Conservation (phyloP, 2,888 invertebrate genomes). For the Beris morrisii region DNA sequence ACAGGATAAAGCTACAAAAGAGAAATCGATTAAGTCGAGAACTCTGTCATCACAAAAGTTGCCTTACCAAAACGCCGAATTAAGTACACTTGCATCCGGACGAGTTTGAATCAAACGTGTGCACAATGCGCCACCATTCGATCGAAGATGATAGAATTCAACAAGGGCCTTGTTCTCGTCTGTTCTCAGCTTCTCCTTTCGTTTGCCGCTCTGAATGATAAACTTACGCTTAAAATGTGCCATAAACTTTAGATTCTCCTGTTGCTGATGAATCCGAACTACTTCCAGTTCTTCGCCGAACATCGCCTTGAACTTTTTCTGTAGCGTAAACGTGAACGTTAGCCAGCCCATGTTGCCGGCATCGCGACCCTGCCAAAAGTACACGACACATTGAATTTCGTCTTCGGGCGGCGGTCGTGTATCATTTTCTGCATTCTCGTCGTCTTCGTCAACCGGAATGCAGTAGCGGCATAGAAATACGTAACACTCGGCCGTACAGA, state of each 20-base stretch:
- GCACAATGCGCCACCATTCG: conserved; percentile 93
- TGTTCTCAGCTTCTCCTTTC: conserved; percentile 60
- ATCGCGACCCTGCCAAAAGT: conserved; percentile 98
- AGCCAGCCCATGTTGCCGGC: conserved; percentile 99
- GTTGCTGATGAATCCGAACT: conserved; percentile 95
- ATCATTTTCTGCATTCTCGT: conserved; percentile 58
- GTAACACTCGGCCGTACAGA: conserved; percentile 94
- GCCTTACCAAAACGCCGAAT: conserved; percentile 91
- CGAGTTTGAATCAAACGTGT: conserved; percentile 89
- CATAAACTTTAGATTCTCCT: conserved; percentile 97
- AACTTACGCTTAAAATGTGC: conserved; percentile 95
- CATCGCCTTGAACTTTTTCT: conserved; percentile 86
- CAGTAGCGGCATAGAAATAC: conserved; percentile 97
- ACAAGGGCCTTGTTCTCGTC: conserved; percentile 63
- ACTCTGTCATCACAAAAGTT: background rate
- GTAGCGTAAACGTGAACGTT: conserved; percentile 95
- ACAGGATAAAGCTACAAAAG: conserved; percentile 78
- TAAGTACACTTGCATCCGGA: conserved; percentile 81
- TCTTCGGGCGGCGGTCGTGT: conserved; percentile 51
- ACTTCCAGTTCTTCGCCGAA: conserved; percentile 92
- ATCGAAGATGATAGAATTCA: conserved; percentile 92
- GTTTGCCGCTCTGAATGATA: conserved; percentile 86
- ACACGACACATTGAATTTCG: conserved; percentile 90
- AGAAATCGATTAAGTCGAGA: conserved; percentile 27
- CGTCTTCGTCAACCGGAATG: conserved; percentile 70